Conservation (phyloP, 1,140 invertebrate species). For the Anastrepha obliqua region DNA sequence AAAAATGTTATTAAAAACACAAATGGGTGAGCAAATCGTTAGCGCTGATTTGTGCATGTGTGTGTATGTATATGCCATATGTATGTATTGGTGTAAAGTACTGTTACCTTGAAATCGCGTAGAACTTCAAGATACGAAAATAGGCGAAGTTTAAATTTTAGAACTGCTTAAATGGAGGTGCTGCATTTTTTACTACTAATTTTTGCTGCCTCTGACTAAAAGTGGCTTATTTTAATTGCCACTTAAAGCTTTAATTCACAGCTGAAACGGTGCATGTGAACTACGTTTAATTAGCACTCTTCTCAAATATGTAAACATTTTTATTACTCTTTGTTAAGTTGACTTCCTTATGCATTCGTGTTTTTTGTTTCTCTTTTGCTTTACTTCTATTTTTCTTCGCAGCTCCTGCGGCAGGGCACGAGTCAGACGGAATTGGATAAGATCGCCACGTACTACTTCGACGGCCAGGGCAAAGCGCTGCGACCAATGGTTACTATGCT, state of each 20-base stretch:
- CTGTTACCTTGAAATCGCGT: not conserved
- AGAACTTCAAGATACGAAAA: not conserved
- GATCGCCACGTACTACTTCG: constrained; percentile 96
- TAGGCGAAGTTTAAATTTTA: not conserved
- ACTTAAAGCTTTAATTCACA: not conserved
- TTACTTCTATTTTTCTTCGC: constrained; percentile 64
- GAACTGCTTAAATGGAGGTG: not conserved
- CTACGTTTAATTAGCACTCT: no score
- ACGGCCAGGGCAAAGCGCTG: constrained; percentile 96
- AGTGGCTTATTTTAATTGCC: constrained; percentile 8
- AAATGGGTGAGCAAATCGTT: constrained; percentile 1
- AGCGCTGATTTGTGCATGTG: not conserved
- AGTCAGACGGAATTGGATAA: constrained; percentile 87
- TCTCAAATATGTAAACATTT: not conserved
- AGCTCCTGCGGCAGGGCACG: constrained; percentile 87
- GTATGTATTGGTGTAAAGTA: no score
- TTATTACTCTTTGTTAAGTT: not conserved
- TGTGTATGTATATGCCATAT: not conserved
- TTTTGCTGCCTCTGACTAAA: not conserved
- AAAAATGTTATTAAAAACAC: not conserved
- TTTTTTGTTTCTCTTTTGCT: not conserved
- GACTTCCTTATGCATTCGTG: not conserved
- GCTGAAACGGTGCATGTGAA: not conserved
- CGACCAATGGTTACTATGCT: constrained; percentile 93
- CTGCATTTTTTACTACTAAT: not conserved